Percentiles rank a stretch among this genome's conserved stretches.
Evolutionary conservation across 2,113 vertebrate species (phyloP).

Genomic region (Tapirus terrestris): DNA sequence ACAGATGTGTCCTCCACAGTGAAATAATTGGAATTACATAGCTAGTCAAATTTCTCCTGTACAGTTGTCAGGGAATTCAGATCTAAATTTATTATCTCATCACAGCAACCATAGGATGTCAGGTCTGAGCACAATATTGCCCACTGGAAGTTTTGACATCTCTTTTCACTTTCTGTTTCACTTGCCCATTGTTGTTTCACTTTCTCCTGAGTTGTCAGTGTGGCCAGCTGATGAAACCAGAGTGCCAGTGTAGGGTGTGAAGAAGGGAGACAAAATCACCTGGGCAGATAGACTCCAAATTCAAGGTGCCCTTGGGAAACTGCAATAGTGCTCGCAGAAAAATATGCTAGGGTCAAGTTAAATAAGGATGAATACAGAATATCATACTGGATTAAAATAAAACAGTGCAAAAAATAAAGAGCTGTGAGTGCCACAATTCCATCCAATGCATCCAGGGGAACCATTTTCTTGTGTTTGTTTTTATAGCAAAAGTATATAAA

Average conservation of each 20-base stretch:
- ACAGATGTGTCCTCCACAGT: not conserved
- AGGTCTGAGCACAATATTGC: rapidly evolving
- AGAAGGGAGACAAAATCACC: not conserved
- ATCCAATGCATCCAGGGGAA: no score
- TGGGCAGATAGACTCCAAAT: not conserved
- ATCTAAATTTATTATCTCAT: no score
- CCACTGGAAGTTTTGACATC: rapidly evolving
- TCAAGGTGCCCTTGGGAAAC: not conserved
- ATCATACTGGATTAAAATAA: not conserved
- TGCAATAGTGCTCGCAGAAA: not conserved
- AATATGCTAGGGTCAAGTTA: not conserved
- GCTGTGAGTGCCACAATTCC: rapidly evolving
- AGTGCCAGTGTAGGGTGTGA: not conserved
- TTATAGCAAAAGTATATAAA: not conserved
- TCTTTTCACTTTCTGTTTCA: not conserved
- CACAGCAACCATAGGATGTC: rapidly evolving
- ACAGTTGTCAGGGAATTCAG: not conserved
- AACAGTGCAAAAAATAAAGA: not conserved
- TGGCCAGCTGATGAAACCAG: not conserved
- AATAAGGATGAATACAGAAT: not conserved
- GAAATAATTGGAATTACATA: not conserved
- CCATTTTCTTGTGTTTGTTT: not conserved
- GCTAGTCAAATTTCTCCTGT: not conserved
- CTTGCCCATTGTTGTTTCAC: not conserved
- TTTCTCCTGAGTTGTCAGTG: not conserved